These are phyloP conservation scores for Brachionus rotundiformis DNA, from an alignment of 1,140 invertebrate genomes.

Conservation along the genomic window DNA sequence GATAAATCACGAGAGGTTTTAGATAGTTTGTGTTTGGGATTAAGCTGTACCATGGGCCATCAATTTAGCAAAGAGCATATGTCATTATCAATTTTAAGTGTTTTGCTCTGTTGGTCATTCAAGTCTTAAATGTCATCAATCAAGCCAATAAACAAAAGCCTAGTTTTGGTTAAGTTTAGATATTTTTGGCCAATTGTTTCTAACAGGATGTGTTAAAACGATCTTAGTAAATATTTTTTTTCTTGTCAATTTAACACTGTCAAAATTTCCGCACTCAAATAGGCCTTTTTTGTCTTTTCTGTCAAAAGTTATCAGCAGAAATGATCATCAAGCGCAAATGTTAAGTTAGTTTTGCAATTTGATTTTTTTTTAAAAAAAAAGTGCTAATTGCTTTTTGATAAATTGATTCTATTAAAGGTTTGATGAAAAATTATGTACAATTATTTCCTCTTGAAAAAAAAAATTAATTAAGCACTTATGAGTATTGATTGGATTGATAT, in stretches of 20 bases:
- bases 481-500: background rate
- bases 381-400: background rate
- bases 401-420: too few relatives aligned
- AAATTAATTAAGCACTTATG: background rate
- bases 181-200: background rate
- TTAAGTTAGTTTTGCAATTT: too few relatives aligned
- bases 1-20: background rate
- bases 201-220: background rate
- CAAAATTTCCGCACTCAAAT: background rate
- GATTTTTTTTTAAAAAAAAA: too few relatives aligned
- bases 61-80: constrained; percentile 1
- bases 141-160: too few relatives aligned
- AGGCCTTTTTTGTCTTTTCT: background rate
- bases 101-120: constrained; percentile 31
- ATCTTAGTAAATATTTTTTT: background rate
- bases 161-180: too few relatives aligned
- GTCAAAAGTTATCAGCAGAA: too few relatives aligned
- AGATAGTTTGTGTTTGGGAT: background rate
- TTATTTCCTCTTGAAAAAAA: background rate
- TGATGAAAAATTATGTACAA: too few relatives aligned
- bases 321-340: background rate
- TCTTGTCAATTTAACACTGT: background rate
- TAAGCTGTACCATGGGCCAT: background rate
- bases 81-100: constrained; percentile 29
- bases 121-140: too few relatives aligned